phyloP scores from a whole-genome alignment of 2,888 invertebrate genomes.

The Dioctria linearis region DNA sequence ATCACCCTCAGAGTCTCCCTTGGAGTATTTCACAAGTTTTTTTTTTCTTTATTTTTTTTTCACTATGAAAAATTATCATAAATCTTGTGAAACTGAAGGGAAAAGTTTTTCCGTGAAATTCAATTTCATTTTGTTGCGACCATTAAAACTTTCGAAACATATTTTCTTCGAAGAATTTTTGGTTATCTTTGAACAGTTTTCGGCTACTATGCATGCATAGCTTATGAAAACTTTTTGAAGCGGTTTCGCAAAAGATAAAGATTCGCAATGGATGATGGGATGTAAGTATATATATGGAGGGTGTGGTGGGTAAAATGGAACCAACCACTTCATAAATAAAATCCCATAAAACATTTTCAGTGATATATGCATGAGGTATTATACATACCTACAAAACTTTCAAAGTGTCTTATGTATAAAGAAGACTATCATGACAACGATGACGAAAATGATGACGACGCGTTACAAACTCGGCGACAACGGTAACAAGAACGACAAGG shows the following conservation, averaged over 20 bases:
- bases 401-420: background rate
- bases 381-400: background rate
- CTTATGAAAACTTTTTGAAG: background rate
- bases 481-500: background rate
- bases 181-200: background rate
- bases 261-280: background rate
- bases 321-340: conserved; percentile 43
- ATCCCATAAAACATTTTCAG: conserved; percentile 17
- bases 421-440: conserved; percentile 14
- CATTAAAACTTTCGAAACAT: conserved; percentile 28
- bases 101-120: conserved; percentile 4
- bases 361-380: conserved; percentile 29
- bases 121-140: conserved; percentile 33
- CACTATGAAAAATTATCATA: background rate
- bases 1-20: too few species aligned
- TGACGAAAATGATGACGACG: conserved; percentile 8
- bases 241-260: background rate
- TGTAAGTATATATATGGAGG: too few species aligned
- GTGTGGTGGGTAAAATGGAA: background rate
- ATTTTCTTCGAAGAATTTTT: background rate
- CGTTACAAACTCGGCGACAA: background rate
- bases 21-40: background rate
- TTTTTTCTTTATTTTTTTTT: background rate
- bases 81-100: background rate
- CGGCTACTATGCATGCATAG: background rate